Conservation (phyloP, 2,888 invertebrate species). For the Oscheius sp. region DNA sequence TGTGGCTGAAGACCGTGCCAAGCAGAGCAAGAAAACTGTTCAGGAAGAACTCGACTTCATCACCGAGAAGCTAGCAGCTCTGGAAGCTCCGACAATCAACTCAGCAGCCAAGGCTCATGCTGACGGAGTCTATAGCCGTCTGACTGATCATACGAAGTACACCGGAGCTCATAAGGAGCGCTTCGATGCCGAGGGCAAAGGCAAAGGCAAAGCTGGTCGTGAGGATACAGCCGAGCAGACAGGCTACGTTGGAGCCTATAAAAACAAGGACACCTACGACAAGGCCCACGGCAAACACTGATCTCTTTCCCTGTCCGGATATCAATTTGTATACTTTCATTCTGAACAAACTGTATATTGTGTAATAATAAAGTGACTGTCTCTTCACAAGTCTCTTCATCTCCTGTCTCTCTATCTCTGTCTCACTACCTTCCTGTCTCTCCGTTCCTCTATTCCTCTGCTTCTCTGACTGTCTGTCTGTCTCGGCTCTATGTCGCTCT, state of each 20-base stretch:
- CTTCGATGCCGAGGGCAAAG: conserved; percentile 73
- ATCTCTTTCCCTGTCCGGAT: conserved; percentile 22
- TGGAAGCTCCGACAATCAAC: conserved; percentile 69
- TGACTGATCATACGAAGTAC: conserved; percentile 73
- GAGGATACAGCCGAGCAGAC: conserved; percentile 63
- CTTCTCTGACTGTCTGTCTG: too few relatives aligned
- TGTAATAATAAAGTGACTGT: too few relatives aligned
- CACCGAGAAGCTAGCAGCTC: conserved; percentile 64
- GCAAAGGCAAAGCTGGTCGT: conserved; percentile 73
- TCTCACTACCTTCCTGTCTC: too few relatives aligned
- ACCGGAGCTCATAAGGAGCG: conserved; percentile 74
- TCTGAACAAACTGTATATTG: too few relatives aligned
- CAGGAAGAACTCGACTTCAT: conserved; percentile 72
- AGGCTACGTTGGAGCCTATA: conserved; percentile 74
- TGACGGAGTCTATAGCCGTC: conserved; percentile 70
- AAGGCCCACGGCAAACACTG: conserved; percentile 63
- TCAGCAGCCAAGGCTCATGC: conserved; percentile 67
- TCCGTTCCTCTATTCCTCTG: too few relatives aligned
- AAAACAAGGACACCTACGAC: conserved; percentile 74
- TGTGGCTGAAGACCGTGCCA: conserved; percentile 70
- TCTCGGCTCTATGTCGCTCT: too few relatives aligned
- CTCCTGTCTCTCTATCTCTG: too few relatives aligned
- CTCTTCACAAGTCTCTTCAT: too few relatives aligned
- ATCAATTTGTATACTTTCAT: neutral
- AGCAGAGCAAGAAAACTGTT: conserved; percentile 65